phyloP scores from a whole-genome alignment of 2,113 vertebrate genomes.

The Eira barbara region DNA sequence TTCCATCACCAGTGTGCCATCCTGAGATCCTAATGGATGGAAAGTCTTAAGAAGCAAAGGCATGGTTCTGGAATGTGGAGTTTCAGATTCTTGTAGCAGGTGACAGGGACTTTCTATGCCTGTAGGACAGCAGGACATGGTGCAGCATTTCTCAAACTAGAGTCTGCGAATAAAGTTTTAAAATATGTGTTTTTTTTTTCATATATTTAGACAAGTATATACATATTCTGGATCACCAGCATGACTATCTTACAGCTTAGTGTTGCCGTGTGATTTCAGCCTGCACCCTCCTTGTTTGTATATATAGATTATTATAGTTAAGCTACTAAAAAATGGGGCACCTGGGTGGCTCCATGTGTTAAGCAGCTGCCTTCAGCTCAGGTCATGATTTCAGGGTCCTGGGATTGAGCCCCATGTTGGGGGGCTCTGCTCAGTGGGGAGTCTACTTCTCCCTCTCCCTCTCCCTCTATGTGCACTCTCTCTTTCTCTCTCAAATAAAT shows the following conservation, averaged over 20 bases:
- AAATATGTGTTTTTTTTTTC: not conserved
- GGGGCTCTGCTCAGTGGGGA: too few species aligned
- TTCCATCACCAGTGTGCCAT: not conserved
- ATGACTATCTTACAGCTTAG: not conserved
- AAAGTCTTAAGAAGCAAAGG: not conserved
- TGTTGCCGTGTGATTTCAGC: not conserved
- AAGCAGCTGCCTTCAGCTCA: too few species aligned
- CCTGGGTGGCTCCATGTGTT: too few species aligned
- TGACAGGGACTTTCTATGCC: not conserved
- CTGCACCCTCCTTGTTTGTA: not conserved
- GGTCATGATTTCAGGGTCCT: too few species aligned
- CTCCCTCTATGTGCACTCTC: too few species aligned
- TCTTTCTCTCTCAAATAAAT: too few species aligned
- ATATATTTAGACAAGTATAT: not conserved
- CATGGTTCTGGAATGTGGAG: not conserved
- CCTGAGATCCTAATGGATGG: not conserved
- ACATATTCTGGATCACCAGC: not conserved
- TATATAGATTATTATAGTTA: not conserved
- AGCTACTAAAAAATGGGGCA: not conserved
- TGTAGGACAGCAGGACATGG: not conserved
- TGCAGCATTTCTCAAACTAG: not conserved
- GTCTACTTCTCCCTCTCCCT: too few species aligned
- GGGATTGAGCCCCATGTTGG: too few species aligned
- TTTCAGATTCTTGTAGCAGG: not conserved
- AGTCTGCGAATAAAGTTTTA: not conserved